These are phyloP conservation scores for Cheilosia soror DNA, from an alignment of 2,888 invertebrate species.

Conservation along the genomic window DNA sequence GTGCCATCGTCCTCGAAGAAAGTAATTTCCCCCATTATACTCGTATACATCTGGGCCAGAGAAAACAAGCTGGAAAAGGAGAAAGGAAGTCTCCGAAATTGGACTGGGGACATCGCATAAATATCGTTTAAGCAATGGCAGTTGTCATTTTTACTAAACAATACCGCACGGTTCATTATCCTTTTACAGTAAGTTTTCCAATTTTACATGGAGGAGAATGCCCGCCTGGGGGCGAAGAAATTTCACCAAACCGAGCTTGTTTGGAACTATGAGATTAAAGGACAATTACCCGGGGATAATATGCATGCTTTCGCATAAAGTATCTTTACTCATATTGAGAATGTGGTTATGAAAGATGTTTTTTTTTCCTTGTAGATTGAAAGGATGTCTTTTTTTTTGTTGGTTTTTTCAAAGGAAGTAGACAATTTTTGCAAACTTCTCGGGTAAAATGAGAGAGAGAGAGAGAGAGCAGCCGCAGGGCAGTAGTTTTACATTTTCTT, in stretches of 20 bases:
- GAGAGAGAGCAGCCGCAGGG: conserved; percentile 33
- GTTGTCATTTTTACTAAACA: conserved; percentile 66
- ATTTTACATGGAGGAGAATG: conserved; percentile 54
- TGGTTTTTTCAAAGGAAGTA: conserved; percentile 9
- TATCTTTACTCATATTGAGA: conserved; percentile 11
- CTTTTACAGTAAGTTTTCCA: conserved; percentile 68
- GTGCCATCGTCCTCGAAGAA: conserved; percentile 50
- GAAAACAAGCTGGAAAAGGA: background rate
- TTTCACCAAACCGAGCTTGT: conserved; percentile 37
- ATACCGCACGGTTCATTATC: conserved; percentile 66
- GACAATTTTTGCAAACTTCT: conserved; percentile 52
- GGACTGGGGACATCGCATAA: conserved; percentile 58
- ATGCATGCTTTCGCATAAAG: conserved; percentile 51
- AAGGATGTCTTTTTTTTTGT: conserved; percentile 1
- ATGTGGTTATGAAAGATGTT: conserved; percentile 38
- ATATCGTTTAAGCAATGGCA: conserved; percentile 72
- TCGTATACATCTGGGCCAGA: background rate
- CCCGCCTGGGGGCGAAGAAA: conserved; percentile 38
- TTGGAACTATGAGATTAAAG: conserved; percentile 67
- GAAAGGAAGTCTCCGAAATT: conserved; percentile 37
- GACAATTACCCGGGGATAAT: conserved; percentile 62
- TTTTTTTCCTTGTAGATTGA: background rate
- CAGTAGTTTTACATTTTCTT: conserved; percentile 66
- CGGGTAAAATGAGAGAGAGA: conserved; percentile 19
- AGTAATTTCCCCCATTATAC: conserved; percentile 63